Percentiles rank a stretch among this genome's conserved stretches.
phyloP scores from a whole-genome alignment of 2,888 invertebrate genomes.

The Zeuzera pyrina region DNA sequence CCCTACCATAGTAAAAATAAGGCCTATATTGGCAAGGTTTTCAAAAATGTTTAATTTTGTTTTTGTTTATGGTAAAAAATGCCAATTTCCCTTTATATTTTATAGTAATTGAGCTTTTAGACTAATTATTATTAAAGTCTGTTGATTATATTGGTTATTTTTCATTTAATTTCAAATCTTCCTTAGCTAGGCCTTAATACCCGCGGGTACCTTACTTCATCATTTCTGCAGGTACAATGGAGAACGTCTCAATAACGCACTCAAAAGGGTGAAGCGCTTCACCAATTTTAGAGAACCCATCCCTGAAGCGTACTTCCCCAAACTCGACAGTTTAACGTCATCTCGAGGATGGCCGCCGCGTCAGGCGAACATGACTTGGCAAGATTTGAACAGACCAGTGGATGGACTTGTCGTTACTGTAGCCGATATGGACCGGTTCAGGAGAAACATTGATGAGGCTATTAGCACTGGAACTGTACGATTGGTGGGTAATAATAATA shows the following conservation, averaged over 20 bases:
- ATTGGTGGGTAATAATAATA: no score
- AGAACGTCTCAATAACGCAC: slow-evolving; percentile 81
- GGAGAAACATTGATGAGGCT: slow-evolving; percentile 80
- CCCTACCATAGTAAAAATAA: no score
- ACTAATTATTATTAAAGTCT: no score
- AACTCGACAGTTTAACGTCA: slow-evolving; percentile 79
- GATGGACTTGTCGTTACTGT: slow-evolving; percentile 75
- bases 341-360: slow-evolving; percentile 84
- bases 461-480: slow-evolving; percentile 79
- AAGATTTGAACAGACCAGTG: slow-evolving; percentile 77
- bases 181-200: no score
- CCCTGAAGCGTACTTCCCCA: slow-evolving; percentile 86
- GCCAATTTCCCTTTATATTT: no score
- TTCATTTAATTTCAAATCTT: no score
- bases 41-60: no score
- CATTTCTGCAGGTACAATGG: slow-evolving; percentile 75
- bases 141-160: no score
- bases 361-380: slow-evolving; percentile 70
- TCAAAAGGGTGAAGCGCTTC: slow-evolving; percentile 76
- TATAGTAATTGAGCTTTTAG: no score
- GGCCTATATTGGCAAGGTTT: no score
- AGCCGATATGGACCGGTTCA: slow-evolving; percentile 81
- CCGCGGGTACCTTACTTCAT: background rate
- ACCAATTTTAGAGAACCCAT: slow-evolving; percentile 80
- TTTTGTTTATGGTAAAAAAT: no score